phyloP scores from a whole-genome alignment of 2,888 invertebrate species.

The Clivina fossor region DNA sequence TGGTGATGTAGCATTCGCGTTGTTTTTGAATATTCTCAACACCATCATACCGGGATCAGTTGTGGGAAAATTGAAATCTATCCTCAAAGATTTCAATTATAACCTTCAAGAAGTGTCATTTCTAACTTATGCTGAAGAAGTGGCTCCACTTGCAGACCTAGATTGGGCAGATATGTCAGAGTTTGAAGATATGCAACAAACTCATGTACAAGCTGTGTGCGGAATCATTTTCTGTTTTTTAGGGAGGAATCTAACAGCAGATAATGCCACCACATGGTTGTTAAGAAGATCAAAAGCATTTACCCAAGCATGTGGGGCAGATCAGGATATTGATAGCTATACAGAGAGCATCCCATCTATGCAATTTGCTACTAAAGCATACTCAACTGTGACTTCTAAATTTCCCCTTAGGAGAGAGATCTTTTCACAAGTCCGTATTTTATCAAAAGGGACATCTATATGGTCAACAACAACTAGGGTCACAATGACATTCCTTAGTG shows the following conservation, averaged over 20 bases:
- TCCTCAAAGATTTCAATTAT: too few species aligned
- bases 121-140: too few species aligned
- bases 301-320: not conserved
- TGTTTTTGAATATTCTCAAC: too few species aligned
- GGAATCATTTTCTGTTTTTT: not conserved
- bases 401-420: not conserved
- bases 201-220: conserved; percentile 2
- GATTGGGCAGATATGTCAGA: too few species aligned
- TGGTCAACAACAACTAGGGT: not conserved
- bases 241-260: conserved; percentile 1
- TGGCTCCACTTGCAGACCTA: too few species aligned
- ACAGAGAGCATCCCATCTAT: not conserved
- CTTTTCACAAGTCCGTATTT: not conserved
- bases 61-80: too few species aligned
- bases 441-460: not conserved
- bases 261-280: conserved; percentile 1
- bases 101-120: too few species aligned
- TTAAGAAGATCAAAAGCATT: not conserved
- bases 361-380: not conserved
- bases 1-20: too few species aligned
- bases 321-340: not conserved
- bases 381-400: not conserved
- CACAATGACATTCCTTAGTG: not conserved
- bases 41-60: too few species aligned
- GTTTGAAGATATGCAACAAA: too few species aligned